Evolutionary conservation across 2,888 invertebrate genomes (phyloP), one percentile per base, ranked within the genome.

Genomic region (Hemithea aestivaria): DNA sequence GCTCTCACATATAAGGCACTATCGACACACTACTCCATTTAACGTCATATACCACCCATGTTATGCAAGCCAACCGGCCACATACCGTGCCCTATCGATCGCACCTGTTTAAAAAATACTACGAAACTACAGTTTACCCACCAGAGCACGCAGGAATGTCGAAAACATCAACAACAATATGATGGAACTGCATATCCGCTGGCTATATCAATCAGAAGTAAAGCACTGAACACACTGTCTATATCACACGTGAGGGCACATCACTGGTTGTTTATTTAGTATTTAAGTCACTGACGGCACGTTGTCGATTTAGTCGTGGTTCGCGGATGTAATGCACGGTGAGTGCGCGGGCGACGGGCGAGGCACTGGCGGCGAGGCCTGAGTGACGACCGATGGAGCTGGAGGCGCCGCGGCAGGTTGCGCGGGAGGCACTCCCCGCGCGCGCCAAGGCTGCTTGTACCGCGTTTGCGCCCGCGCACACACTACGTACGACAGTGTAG

Each of bases 61-160:
- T 81, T 76, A 73, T 72, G 76, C 72, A 77, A 80, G 59, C 20
- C 44, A 67, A 74, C 75, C 73, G 73, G 75, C 70, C 65, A 16
- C 16, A 16, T 53, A 45, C 52, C 51, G 56, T 54, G 56, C 56
- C 48, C 51, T 58, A 50, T 70, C 74, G 80, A 79, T 79, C 80
- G 53, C 73, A 75, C 70, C 71, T 74, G 71, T 56, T 59, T 49
- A 38, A 27, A 44, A 55, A 58, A 55, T 58, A 60, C 56, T 56
- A 62, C 58, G 46, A 45, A 43, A 31, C 11, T 7, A 10, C 21
- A 11, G 2, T 51, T 45, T 53, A 48, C 54, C 45, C 41, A 50
- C 39, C 39, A 34, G 22, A 23, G 35, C 36, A 9, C 31, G 38
- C 26, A 45, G 40, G 34, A 35, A 47, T 50, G 45, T 52, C 49